These are phyloP conservation scores for Amiota minor DNA, from an alignment of 2,888 invertebrate species.

Conservation along the genomic window DNA sequence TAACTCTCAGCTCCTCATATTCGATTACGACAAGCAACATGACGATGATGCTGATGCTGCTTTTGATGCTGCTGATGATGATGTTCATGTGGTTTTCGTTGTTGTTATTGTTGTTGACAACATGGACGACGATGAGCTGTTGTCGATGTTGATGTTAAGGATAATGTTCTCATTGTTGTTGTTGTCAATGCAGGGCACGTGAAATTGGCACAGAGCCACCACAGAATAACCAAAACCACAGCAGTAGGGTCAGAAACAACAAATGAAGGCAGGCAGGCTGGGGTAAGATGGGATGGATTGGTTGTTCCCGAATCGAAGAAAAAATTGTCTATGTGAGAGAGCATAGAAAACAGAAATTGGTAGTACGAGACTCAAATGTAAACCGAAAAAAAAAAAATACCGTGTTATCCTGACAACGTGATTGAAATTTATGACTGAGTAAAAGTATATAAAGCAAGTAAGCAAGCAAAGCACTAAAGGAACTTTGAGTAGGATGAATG, in stretches of 20 bases:
- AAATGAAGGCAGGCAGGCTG: neutral
- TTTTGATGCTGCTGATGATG: constrained; percentile 1
- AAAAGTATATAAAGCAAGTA: constrained; percentile 35
- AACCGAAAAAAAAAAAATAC: constrained; percentile 40
- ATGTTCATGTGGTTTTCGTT: too few relatives aligned
- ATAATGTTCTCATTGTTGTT: neutral
- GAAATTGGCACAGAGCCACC: constrained; percentile 29
- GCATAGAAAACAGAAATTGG: too few relatives aligned
- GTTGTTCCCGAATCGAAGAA: neutral
- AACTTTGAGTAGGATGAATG: neutral
- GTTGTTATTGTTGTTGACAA: neutral
- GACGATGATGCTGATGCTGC: neutral
- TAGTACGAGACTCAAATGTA: constrained; percentile 28
- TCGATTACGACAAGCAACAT: constrained; percentile 11
- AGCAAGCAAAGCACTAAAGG: constrained; percentile 20
- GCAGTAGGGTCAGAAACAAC: neutral
- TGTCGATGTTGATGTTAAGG: neutral
- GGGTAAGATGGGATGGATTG: neutral
- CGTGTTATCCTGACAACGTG: constrained; percentile 66
- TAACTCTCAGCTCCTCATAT: neutral
- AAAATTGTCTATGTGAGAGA: constrained; percentile 49
- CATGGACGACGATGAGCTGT: neutral
- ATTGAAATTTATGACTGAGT: constrained; percentile 64
- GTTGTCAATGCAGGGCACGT: constrained; percentile 11
- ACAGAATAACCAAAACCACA: constrained; percentile 8